Evolutionary conservation across 2,797 vertebrate genomes (phyloP), one percentile per base, ranked within the genome.

Genomic region (Micropoecilia bifurca): DNA sequence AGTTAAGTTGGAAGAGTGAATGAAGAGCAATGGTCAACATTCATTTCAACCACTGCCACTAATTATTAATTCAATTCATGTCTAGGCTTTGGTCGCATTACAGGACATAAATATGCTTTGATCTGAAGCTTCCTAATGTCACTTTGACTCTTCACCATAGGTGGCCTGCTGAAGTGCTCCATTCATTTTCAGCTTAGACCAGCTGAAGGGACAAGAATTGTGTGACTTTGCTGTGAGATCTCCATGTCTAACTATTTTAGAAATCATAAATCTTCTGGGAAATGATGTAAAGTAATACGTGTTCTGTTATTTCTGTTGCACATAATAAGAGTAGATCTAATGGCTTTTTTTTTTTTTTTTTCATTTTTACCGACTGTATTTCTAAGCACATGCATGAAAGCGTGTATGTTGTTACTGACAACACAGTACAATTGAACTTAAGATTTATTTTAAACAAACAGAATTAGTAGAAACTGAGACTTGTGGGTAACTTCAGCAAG

Each of bases 291-390:
- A 69, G 85, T 73, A 75, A 83, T 89, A 87, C 87, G 86, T 89
- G 86, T 87, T 85, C 86, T 85, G 77, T 86, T 90, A 88, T 91
- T 89, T 79, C 74, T 6, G 0, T 33, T 48, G 8, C 88, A 81
- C 84, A 91, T 85, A 85, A 89, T 86, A 81, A 78, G 81, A 90
- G 88, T 83, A 88, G 83, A 87, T 78, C 50, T 77, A 82, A 89
- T 89, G 80, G 75, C 74, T 75, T 82, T 78, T 33, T 82, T 79
- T 68, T 66, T 75, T 82, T 78, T 33, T 82, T 79, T 68, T 66
- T 30, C 75, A 74, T 72, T 61, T 66, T 68, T 57, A 86, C 83
- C 74, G 57, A 46, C 48, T 69, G 59, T 71, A 57, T 36, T 28
- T 55, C 43, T 74, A n/a, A 46, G 55, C 22, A 20, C 57, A 41